Evolutionary conservation across 1,140 invertebrate genomes (phyloP), one percentile per base, ranked within the genome.

Genomic region (Elymnias hypermnestra): DNA sequence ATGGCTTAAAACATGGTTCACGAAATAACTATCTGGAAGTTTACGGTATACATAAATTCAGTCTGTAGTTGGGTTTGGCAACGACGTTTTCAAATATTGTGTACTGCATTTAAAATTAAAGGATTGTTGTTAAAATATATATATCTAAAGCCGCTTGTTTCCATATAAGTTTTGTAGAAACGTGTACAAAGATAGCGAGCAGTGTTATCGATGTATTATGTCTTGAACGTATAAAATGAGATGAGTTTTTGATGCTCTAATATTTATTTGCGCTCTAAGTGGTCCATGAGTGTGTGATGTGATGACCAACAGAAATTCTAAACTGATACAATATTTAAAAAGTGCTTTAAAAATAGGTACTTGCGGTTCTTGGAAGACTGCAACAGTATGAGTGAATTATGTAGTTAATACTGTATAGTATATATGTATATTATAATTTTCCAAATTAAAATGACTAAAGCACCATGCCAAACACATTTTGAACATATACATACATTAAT

Each of bases 1-100:
- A 37, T 46, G 48, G 56, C 53, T 61, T 46, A 62, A 67, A 69
- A 72, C 49, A 56, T 51, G 66, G 67, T 53, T 73, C 63, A 57
- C 63, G 63, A 72, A 69, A 73, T 70, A 70, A 59, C 47, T 68
- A 67, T 70, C 58, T 63, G 62, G 64, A 73, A 68, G 53, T 69
- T 66, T 61, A 68, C 60, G 73, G 72, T 81, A 81, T 83, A 83
- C 75, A 72, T 71, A 74, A 73, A 70, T 72, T 83, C 79, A 83
- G 79, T 83, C 75, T 83, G 76, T 73, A 61, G 51, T 71, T 53
- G 69, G 72, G 69, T 83, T 83, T 83, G 76, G 76, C 79, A 74
- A 81, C 75, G 62, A 81, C 59, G 64, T 81, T 75, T 63, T 68
- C 57, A 48, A 59, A 61, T 69, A 68, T 51, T 48, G 50, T 53